Conservation (phyloP, 2,888 invertebrate species). For the Lypha dubia region DNA sequence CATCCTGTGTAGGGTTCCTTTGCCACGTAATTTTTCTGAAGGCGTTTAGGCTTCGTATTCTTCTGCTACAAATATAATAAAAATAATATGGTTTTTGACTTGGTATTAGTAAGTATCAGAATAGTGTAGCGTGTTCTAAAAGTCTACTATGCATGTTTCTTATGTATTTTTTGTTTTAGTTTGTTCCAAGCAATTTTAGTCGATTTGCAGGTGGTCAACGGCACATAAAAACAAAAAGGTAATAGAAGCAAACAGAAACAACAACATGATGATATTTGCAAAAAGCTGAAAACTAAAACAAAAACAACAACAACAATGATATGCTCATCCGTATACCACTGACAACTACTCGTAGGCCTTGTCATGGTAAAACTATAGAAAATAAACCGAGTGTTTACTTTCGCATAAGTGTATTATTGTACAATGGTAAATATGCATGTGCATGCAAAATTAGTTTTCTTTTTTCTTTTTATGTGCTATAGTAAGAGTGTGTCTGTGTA, state of each 20-base stretch:
- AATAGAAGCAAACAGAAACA: conserved; percentile 39
- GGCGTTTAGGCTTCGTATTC: not conserved
- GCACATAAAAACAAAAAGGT: conserved; percentile 51
- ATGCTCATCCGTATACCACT: not conserved
- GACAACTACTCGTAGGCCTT: not conserved
- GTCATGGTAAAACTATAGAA: conserved; percentile 36
- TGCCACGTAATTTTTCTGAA: no score
- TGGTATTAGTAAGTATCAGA: not conserved
- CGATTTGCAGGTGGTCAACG: conserved; percentile 64
- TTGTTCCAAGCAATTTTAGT: conserved; percentile 2
- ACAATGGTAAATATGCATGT: conserved; percentile 29
- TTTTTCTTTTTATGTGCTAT: not conserved
- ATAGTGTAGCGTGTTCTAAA: not conserved
- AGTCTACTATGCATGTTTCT: not conserved
- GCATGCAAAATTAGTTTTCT: conserved; percentile 29
- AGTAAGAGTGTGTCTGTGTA: not conserved
- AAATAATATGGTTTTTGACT: no score
- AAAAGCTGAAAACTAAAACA: conserved; percentile 25
- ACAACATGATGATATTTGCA: conserved; percentile 35
- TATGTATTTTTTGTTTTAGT: not conserved
- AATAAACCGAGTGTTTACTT: conserved; percentile 54
- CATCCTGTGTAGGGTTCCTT: no score
- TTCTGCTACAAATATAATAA: not conserved
- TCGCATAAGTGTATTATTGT: conserved; percentile 42
- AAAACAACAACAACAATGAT: conserved; percentile 3